Conservation (phyloP, 1,140 invertebrate genomes). For the Spodoptera frugiperda region DNA sequence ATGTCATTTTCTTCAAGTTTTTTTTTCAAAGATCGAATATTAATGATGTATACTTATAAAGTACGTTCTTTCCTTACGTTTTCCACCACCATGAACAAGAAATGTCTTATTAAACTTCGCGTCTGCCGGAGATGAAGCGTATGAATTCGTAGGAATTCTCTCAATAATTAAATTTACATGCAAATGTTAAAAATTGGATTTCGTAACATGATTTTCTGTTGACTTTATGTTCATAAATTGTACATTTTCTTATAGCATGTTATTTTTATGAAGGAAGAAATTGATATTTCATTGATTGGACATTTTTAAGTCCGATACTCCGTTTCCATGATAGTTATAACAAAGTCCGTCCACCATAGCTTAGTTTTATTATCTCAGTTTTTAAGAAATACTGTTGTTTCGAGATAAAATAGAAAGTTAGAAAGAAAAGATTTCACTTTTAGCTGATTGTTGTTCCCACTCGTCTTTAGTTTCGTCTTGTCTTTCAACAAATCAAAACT, state of each 20-base stretch:
- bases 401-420: constrained; percentile 56
- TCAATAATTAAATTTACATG: constrained; percentile 36
- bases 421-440: constrained; percentile 54
- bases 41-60: constrained; percentile 26
- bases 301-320: no score
- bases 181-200: constrained; percentile 28
- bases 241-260: background rate
- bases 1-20: background rate
- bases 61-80: constrained; percentile 36
- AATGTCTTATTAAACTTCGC: constrained; percentile 60
- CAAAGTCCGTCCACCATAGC: no score
- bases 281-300: background rate
- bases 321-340: no score
- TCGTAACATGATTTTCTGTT: background rate
- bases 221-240: background rate
- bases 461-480: constrained; percentile 45
- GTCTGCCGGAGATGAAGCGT: constrained; percentile 46
- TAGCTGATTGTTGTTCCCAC: constrained; percentile 50
- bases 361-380: no score
- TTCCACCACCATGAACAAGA: constrained; percentile 52
- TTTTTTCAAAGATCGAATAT: background rate
- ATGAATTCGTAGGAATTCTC: constrained; percentile 22
- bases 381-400: constrained; percentile 25
- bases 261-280: background rate
- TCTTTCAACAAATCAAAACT: constrained; percentile 60